phyloP scores from a whole-genome alignment of 2,113 vertebrate genomes.

The Anarrhichthys ocellatus region DNA sequence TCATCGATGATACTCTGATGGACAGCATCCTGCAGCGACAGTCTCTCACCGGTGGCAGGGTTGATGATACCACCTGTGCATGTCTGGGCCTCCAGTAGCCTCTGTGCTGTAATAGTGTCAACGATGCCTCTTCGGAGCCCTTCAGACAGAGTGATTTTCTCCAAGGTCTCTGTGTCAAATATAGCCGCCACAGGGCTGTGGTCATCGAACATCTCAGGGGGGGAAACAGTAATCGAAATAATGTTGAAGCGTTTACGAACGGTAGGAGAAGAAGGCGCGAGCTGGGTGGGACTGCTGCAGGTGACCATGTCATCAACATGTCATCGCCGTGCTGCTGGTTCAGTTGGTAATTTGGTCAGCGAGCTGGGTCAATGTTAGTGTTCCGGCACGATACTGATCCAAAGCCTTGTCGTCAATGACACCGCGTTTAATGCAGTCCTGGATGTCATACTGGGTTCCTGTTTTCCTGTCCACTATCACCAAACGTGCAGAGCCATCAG shows the following conservation, averaged over 20 bases:
- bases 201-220: constrained; percentile 91
- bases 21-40: constrained; percentile 90
- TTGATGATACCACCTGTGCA: constrained; percentile 96
- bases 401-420: constrained; percentile 86
- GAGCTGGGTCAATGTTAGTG: constrained; percentile 91
- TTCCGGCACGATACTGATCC: constrained; percentile 91
- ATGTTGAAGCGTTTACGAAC: constrained; percentile 82
- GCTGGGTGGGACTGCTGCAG: constrained; percentile 81
- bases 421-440: constrained; percentile 88
- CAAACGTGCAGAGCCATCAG: constrained; percentile 89
- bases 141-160: constrained; percentile 95
- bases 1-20: constrained; percentile 90
- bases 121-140: constrained; percentile 91
- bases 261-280: constrained; percentile 76
- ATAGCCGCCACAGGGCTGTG: constrained; percentile 93
- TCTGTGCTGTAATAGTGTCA: constrained; percentile 94
- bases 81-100: constrained; percentile 94
- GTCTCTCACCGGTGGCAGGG: constrained; percentile 88
- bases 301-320: constrained; percentile 79
- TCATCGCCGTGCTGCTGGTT: constrained; percentile 72
- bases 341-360: constrained; percentile 90
- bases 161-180: constrained; percentile 96
- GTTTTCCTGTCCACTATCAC: constrained; percentile 96
- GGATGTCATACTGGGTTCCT: constrained; percentile 94
- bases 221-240: constrained; percentile 85